Conservation (phyloP, 2,888 invertebrate genomes). For the Phaedon cochleariae region DNA sequence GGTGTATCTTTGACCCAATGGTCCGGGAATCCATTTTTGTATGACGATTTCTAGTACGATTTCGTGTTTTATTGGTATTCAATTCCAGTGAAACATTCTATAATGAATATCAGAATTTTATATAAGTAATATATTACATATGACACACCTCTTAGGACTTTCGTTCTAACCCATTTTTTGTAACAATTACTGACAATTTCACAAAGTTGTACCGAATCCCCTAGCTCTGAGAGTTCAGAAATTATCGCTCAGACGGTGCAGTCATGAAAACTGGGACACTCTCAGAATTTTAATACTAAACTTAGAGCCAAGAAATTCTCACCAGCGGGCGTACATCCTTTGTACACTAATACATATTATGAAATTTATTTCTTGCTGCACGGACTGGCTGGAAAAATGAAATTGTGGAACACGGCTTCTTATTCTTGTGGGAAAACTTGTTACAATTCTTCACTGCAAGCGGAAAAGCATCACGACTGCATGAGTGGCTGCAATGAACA, state of each 20-base stretch:
- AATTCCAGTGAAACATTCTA: too few relatives aligned
- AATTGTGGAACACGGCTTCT: slow-evolving; percentile 11
- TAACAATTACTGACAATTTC: too few relatives aligned
- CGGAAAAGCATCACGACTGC: neutral
- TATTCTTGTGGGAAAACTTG: slow-evolving; percentile 15
- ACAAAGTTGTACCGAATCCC: too few relatives aligned
- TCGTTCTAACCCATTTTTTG: too few relatives aligned
- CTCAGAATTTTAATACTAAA: slow-evolving; percentile 11
- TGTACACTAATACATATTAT: slow-evolving; percentile 8
- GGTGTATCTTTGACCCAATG: too few relatives aligned
- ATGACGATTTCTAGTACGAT: too few relatives aligned
- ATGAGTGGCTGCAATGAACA: neutral
- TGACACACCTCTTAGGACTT: too few relatives aligned
- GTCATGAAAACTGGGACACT: neutral
- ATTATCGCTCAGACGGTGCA: slow-evolving; percentile 6
- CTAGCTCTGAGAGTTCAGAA: slow-evolving; percentile 1
- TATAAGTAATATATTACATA: too few relatives aligned
- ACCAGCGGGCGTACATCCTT: neutral
- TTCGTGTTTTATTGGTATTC: too few relatives aligned
- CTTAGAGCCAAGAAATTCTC: slow-evolving; percentile 1
- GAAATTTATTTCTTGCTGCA: slow-evolving; percentile 11
- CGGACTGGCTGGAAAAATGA: slow-evolving; percentile 11
- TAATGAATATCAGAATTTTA: too few relatives aligned
- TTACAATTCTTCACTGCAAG: neutral
- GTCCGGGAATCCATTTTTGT: too few relatives aligned